Percentiles rank a stretch among this genome's conserved stretches.
Conservation (phyloP, 2,888 invertebrate genomes). For the Prenolepis imparis region DNA sequence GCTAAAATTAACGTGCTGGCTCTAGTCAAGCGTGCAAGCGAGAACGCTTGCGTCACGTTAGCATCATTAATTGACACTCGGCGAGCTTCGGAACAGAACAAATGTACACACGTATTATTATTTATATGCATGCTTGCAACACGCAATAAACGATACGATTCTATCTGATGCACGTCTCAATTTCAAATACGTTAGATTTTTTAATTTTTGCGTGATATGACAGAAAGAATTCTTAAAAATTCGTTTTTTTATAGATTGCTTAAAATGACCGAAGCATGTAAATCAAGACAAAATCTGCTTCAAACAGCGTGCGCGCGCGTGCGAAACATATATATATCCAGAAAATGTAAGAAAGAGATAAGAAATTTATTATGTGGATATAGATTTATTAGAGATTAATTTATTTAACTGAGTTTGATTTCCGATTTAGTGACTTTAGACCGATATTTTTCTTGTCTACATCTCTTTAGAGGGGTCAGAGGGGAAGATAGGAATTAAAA, state of each 20-base stretch:
- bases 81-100: conserved; percentile 18
- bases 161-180: background rate
- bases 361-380: background rate
- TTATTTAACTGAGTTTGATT: no score
- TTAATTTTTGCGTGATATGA: background rate
- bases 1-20: conserved; percentile 54
- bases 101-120: background rate
- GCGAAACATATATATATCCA: background rate
- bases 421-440: no score
- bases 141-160: conserved; percentile 10
- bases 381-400: background rate
- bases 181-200: background rate
- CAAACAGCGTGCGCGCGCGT: background rate
- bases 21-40: background rate
- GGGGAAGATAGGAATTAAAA: no score
- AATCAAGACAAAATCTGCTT: background rate
- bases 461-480: no score
- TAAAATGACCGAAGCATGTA: background rate
- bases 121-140: background rate
- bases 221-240: background rate
- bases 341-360: background rate
- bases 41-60: conserved; percentile 21
- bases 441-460: no score
- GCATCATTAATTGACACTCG: conserved; percentile 49
- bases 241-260: background rate